Base-by-base conservation (phyloP, 1,140 invertebrate genomes). In the Nephila pilipes region DNA sequence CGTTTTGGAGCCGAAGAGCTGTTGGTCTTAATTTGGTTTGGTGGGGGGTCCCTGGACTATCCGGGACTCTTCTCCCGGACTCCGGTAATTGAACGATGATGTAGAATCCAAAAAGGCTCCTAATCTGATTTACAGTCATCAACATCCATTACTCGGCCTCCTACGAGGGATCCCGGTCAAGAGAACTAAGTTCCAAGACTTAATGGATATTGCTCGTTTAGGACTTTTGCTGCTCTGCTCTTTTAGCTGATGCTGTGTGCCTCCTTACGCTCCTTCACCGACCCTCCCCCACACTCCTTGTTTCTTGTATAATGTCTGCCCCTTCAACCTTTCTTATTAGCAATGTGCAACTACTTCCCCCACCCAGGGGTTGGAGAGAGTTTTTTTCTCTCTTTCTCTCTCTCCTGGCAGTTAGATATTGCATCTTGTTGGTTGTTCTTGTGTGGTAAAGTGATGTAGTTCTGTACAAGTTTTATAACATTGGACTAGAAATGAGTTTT, bases 11-110 rank as follows among this genome's bases (percentile, higher is more conserved):
- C 58, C 90, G 83, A 94, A 94, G 91, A 87, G 93, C 90, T 91
- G 93, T 94, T 91, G 93, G 85, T 92, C 90, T 92, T 94, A 94
- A 94, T 94, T 94, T 90, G 85, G 89, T 94, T 94, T 94, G 55
- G 32, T 14, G 63, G 87, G 80, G 60, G 83, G 57, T 69, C 38
- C 60, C 38, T 58, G 90, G 65, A 93, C 85, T 81, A 87, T 87
- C 85, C 87, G 38, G 91, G 63, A 75, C 63, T 69, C 91, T 87
- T 69, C 89, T 81, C 57, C 80, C 29, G 46, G 90, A 69, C 80
- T 85, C 75, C 87, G 20, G 85, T 89, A 93, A 93, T 93, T 93
- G 92, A 93, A 93, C 87, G 92, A 93, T 93, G 92, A 93, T 93
- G 92, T 93, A 93, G 92, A 93, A 93, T 89, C 92, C 85, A 89